Evolutionary conservation across 2,888 invertebrate species (phyloP), one percentile per base, ranked within the genome.

Genomic region (Oscheius onirici): DNA sequence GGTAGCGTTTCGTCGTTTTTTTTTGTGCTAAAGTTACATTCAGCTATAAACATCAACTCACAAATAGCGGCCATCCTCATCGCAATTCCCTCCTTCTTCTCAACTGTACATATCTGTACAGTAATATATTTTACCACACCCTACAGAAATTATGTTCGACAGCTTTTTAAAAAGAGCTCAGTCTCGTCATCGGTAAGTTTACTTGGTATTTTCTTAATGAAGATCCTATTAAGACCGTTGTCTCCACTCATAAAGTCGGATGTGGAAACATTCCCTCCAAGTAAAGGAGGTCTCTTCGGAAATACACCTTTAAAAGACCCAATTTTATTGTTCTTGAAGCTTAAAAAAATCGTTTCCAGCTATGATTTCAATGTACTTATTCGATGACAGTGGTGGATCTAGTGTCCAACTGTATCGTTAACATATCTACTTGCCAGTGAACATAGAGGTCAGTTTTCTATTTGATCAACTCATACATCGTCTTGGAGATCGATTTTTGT

Each of bases 391-490:
- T n/a, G n/a, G n/a, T n/a, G n/a, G n/a, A n/a, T n/a, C n/a, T n/a
- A n/a, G n/a, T n/a, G n/a, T n/a, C n/a, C n/a, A n/a, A n/a, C n/a
- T n/a, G n/a, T n/a, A n/a, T n/a, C n/a, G n/a, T n/a, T n/a, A n/a
- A n/a, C n/a, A n/a, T n/a, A 28, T 65, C 3, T 65, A 65, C 34
- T 3, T 65, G 10, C 8, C 17, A 8, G 22, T 65, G 46, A 65
- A 65, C 28, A 65, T 20, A 51, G 65, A 65, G 15, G 65, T 65
- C 46, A 15, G n/a, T 15, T n/a, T n/a, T n/a, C n/a, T n/a, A n/a
- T n/a, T n/a, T n/a, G n/a, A n/a, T n/a, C n/a, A n/a, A n/a, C n/a
- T n/a, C n/a, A n/a, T n/a, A n/a, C n/a, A n/a, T n/a, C n/a, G n/a
- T n/a, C n/a, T n/a, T n/a, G n/a, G n/a, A n/a, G n/a, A n/a, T n/a